Evolutionary conservation across 2,797 vertebrate species (phyloP), one percentile per base, ranked within the genome.

Genomic region (Gallinago solitaria): DNA sequence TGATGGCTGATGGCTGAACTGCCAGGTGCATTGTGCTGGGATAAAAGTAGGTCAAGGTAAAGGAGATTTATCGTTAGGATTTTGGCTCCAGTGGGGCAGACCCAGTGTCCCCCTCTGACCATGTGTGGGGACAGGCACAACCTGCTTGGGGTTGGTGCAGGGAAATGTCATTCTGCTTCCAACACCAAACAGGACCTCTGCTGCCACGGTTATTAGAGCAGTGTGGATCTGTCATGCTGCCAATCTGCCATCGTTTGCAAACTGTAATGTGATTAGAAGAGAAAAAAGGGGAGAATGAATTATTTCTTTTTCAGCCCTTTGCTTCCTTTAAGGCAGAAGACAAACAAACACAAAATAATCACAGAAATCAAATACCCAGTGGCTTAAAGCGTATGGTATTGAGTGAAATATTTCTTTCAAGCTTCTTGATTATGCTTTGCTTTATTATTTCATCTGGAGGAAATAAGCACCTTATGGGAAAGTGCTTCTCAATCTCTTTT

Each of bases 381-480:
- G 75, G 54, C 71, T 87, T 51, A 45, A 71, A 75, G 54, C 21
- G 7, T 8, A 21, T 1, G 43, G 28, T 43, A 30, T 2, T 28
- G 60, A 88, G 32, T 37, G 53, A 93, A 93, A 80, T 47, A 48
- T 64, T 90, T 73, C 84, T 69, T 78, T 71, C 53, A 47, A 75
- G 53, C 30, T 75, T 65, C 56, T 79, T 75, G 48, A 68, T 82
- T 87, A 56, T 77, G 48, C 67, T 91, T 79, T 93, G 74, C 47
- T 13, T 87, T 39, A 21, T 87, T 92, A 89, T 90, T 89, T 90
- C 41, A 25, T 71, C 88, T 86, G 70, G 39, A 71, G 20, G 48
- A 91, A 90, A 87, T 70, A 73, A 94, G 60, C 59, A 82, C 56
- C 64, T 97, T 87, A 85, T 24, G 41, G 73, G 35, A 93, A 94